Evolutionary conservation across 1,140 invertebrate species (phyloP), one percentile per base, ranked within the genome.

Genomic region (Micrasema minimum): DNA sequence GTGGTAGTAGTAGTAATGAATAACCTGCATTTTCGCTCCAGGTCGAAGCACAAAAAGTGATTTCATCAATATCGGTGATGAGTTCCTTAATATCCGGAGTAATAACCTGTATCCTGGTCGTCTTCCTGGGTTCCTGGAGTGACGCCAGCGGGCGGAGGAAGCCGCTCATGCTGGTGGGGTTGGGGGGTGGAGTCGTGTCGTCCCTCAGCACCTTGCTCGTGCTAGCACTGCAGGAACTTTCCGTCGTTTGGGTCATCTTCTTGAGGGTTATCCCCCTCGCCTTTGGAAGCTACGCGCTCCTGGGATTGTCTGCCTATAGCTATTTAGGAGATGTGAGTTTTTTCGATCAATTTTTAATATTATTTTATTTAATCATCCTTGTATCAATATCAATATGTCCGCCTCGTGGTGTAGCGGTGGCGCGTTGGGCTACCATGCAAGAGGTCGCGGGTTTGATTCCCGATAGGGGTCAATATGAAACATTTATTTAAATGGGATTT

Each of bases 121-220:
- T 83, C 2, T 85, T 85, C 53, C 77, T 82, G 4, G 83, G 82
- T 0, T 82, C 83, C 5, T 85, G 82, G 83, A 85, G 82, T 65
- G 83, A 85, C 67, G 81, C 79, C 69, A 84, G 82, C 76, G 82
- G 83, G 4, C 76, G 82, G 31, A 76, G 83, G 66, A 85, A 84
- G 46, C 83, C 83, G 0, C 66, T 83, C 12, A 78, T 85, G 5
- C 77, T 85, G 16, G 48, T 84, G 64, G 79, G 82, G 4, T 66
- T 84, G 22, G 59, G 80, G 0, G 81, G 81, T 1, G 82, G 81
- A 80, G 78, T 79, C 41, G 73, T 81, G 1, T 82, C 81, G 78
- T 80, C 81, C 1, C 77, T 79, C 10, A 78, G 71, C 46, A 78
- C 83, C 0, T 31, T 84, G n/a, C 48, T 83, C 0, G 74, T 83